Percentiles rank a stretch among this genome's conserved stretches.
Conservation (phyloP, 23 tunicate genomes). For the Phallusia fumigata region DNA sequence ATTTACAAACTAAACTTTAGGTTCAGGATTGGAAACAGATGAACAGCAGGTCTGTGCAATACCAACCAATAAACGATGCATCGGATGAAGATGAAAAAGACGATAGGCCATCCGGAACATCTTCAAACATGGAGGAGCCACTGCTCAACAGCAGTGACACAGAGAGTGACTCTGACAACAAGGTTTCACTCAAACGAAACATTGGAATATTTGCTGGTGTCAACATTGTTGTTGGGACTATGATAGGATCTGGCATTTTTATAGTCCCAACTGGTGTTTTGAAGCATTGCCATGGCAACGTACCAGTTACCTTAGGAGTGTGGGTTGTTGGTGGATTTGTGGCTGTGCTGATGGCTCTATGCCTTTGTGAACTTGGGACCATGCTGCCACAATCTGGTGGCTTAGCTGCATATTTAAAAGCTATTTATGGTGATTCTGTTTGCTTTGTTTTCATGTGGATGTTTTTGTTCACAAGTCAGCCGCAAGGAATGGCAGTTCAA, state of each 20-base stretch:
- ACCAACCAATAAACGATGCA: not conserved
- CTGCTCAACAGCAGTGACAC: not conserved
- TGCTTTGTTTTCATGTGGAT: slow-evolving; percentile 85
- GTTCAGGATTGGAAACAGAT: not conserved
- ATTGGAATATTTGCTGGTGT: slow-evolving; percentile 67
- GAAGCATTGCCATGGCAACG: slow-evolving; percentile 74
- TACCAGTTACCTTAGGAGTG: slow-evolving; percentile 51
- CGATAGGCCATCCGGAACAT: not conserved
- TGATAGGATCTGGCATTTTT: slow-evolving; percentile 95
- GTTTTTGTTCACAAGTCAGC: slow-evolving; percentile 41
- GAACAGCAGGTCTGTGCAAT: not conserved
- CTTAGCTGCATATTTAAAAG: slow-evolving; percentile 55
- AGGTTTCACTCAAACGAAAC: slow-evolving; percentile 30
- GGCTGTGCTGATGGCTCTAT: slow-evolving; percentile 67
- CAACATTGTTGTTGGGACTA: slow-evolving; percentile 75
- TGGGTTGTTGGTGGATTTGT: slow-evolving; percentile 83
- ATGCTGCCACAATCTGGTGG: slow-evolving; percentile 89
- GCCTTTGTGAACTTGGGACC: slow-evolving; percentile 78
- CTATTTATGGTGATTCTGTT: slow-evolving; percentile 58
- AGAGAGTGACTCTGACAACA: not conserved
- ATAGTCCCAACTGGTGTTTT: slow-evolving; percentile 85
- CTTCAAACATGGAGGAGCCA: not conserved
- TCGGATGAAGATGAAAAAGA: not conserved
- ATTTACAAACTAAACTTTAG: too few species aligned
- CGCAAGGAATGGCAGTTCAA: slow-evolving; percentile 75